Percentiles rank a stretch among this genome's conserved stretches.
phyloP scores from a whole-genome alignment of 2,888 invertebrate species.

The Unio pictorum region DNA sequence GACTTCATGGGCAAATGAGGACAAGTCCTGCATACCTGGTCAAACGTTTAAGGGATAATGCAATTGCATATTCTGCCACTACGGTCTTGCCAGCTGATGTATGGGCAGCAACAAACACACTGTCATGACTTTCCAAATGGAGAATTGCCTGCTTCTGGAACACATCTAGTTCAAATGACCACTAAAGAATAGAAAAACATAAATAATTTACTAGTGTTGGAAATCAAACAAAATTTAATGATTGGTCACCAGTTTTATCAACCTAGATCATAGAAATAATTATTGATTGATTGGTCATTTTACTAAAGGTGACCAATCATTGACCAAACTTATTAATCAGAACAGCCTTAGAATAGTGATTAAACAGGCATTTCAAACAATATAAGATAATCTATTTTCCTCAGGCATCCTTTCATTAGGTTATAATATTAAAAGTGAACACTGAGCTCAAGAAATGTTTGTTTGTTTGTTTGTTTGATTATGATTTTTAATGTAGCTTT shows the following conservation, averaged over 20 bases:
- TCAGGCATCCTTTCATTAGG: no score
- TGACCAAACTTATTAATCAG: no score
- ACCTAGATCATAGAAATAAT: not conserved
- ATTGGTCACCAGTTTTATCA: not conserved
- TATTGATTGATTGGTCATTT: no score
- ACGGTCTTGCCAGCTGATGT: slow-evolving; percentile 98
- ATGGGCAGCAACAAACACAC: slow-evolving; percentile 98
- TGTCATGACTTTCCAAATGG: slow-evolving; percentile 92
- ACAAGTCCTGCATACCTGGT: slow-evolving; percentile 77
- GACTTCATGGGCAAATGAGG: no score
- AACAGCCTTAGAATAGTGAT: no score
- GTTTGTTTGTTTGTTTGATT: no score
- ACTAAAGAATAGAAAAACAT: slow-evolving; percentile 41
- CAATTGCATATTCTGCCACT: slow-evolving; percentile 99
- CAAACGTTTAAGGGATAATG: slow-evolving; percentile 91
- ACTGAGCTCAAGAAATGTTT: no score
- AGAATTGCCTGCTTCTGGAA: slow-evolving; percentile 98
- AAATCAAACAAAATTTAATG: not conserved
- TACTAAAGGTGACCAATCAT: no score
- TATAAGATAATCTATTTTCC: no score
- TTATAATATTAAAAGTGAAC: no score
- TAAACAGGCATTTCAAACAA: no score
- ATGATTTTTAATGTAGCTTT: no score
- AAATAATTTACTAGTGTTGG: not conserved
- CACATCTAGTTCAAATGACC: slow-evolving; percentile 91